Evolutionary conservation across 1,140 invertebrate species (phyloP).

Genomic region (Tetragonula clypearis): DNA sequence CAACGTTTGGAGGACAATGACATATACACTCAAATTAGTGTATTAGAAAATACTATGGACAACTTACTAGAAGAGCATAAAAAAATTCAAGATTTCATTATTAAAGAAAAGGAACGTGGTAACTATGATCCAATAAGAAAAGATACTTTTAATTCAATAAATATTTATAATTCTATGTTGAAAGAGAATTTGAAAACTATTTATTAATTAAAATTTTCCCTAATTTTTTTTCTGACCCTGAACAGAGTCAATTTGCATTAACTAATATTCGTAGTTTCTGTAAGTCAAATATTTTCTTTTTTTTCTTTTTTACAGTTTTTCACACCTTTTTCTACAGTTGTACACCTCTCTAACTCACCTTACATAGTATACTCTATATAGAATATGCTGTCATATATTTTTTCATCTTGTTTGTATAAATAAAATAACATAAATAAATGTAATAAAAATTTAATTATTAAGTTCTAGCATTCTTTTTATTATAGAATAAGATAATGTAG

Average conservation of each 20-base stretch:
- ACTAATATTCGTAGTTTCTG: background rate
- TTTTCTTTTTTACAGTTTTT: slow-evolving; percentile 79
- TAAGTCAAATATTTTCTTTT: slow-evolving; percentile 66
- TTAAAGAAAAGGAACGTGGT: slow-evolving; percentile 59
- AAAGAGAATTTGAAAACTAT: slow-evolving; percentile 66
- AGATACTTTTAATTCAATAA: slow-evolving; percentile 55
- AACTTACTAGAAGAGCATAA: slow-evolving; percentile 70
- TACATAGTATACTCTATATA: too few species aligned
- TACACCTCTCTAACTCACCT: too few species aligned
- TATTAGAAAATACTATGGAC: slow-evolving; percentile 73
- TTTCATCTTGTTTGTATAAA: background rate
- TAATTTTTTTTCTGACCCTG: slow-evolving; percentile 56
- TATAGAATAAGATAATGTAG: background rate
- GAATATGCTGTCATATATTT: too few species aligned
- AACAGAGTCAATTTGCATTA: slow-evolving; percentile 67
- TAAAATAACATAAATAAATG: slow-evolving; percentile 74
- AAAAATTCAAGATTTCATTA: slow-evolving; percentile 64
- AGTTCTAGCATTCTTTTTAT: slow-evolving; percentile 74
- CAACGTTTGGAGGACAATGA: slow-evolving; percentile 72
- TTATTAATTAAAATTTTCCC: slow-evolving; percentile 57
- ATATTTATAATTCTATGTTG: slow-evolving; percentile 64
- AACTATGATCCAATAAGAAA: slow-evolving; percentile 70
- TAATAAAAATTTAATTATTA: slow-evolving; percentile 83
- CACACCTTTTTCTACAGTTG: slow-evolving; percentile 72
- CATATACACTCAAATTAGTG: slow-evolving; percentile 74